Percentiles rank a stretch among this genome's conserved stretches.
These are phyloP conservation scores for Callithrix jacchus DNA, from an alignment of 2,113 vertebrate genomes.

Conservation along the genomic window DNA sequence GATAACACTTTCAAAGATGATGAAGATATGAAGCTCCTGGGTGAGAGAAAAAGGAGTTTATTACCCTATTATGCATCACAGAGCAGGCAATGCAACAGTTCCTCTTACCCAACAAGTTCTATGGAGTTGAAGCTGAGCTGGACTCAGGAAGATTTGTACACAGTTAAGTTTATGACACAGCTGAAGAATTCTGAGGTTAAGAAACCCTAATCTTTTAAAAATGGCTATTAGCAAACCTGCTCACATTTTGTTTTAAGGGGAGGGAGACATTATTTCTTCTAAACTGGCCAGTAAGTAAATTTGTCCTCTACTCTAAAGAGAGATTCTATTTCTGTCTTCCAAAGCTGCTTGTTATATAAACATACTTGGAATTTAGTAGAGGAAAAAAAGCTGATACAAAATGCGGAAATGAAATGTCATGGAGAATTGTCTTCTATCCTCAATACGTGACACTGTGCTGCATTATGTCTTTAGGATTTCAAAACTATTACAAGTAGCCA, in stretches of 20 bases:
- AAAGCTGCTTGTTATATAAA: neutral
- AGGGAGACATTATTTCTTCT: neutral
- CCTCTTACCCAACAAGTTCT: accelerated
- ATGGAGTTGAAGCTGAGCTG: neutral
- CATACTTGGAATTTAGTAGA: neutral
- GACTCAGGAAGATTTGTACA: neutral
- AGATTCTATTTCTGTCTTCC: neutral
- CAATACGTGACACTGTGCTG: neutral
- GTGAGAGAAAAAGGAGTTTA: neutral
- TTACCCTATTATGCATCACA: neutral
- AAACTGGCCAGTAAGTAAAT: neutral
- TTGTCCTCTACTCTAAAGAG: neutral
- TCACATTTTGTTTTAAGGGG: neutral
- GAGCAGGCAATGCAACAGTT: neutral
- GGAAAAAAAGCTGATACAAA: neutral
- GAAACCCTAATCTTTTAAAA: neutral
- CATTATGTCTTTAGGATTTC: neutral
- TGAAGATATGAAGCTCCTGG: neutral
- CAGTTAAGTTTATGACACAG: neutral
- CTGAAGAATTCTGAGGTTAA: neutral
- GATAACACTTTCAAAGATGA: neutral
- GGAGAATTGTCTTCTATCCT: neutral
- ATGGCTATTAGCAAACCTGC: neutral
- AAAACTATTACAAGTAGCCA: neutral
- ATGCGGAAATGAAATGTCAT: neutral